Base-by-base conservation (phyloP, 2,888 invertebrate species). In the Tupiocoris notatus region DNA sequence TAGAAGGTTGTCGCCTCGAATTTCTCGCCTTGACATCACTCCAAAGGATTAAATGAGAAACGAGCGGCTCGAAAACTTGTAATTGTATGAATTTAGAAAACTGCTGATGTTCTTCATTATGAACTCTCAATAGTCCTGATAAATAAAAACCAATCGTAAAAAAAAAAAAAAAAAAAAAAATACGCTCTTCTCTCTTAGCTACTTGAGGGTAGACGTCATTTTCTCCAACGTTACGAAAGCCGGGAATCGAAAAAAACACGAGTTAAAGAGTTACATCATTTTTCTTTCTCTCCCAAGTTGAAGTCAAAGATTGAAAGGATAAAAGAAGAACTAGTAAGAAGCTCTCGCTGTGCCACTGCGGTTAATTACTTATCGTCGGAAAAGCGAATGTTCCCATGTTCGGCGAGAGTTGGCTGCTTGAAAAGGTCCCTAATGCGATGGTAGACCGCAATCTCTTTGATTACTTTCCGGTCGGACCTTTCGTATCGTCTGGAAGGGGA, bases 371-470 rank as follows among this genome's bases (percentile, higher is more conserved):
- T 70, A 70, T 70, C 70, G 17, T 20, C 9, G 65, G 39, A 24
- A 18, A 18, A 39, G 9, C 17, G 58, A 23, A 59, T 12, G 70
- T 23, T 70, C 70, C 57, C 12, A 39, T 39, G 39, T 39, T 39
- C 39, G 39, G 39, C 39, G 39, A 39, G 39, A 39, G 39, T 39
- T 39, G 39, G 39, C 39, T 3, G 39, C 20, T 23, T 67, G 70
- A 58, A 59, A 39, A 54, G 59, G 58, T 59, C 70, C 39, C 20
- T 70, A 70, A 70, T 70, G 70, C 59, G 70, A 70, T 59, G 70
- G 39, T 70, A 59, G 70, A 57, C 70, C 70, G 59, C 70, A 70
- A 70, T 70, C 70, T 70, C 70, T 24, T 25, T 70, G 70, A 70
- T 70, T 70, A 70, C 70, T 70, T 70, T 54, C 18, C 54, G 39